Conservation (phyloP, 2,888 invertebrate species). For the Iselma pallidipennis region DNA sequence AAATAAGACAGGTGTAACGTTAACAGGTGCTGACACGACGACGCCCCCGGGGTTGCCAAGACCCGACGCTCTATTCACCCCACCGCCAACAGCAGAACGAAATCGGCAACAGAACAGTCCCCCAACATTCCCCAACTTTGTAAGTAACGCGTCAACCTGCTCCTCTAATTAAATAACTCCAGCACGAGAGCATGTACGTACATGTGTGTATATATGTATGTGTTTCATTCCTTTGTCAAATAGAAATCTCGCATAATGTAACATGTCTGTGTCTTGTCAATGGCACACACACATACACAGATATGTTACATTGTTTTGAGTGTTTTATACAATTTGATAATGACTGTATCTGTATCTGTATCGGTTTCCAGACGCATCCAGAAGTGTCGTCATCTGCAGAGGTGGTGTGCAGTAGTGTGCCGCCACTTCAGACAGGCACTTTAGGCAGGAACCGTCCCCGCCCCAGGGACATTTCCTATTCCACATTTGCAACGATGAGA, state of each 20-base stretch:
- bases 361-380: slow-evolving; percentile 31
- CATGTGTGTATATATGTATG: not conserved
- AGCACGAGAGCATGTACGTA: slow-evolving; percentile 12
- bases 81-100: slow-evolving; percentile 19
- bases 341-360: slow-evolving; percentile 1
- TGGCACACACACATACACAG: not conserved
- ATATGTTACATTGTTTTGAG: too few relatives aligned
- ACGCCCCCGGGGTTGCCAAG: slow-evolving; percentile 49
- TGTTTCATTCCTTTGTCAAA: not conserved
- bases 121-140: slow-evolving; percentile 32
- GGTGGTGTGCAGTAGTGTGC: slow-evolving; percentile 39
- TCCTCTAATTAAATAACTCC: slow-evolving; percentile 35
- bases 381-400: slow-evolving; percentile 40
- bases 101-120: slow-evolving; percentile 39
- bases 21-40: slow-evolving; percentile 47
- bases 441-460: slow-evolving; percentile 49
- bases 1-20: slow-evolving; percentile 28
- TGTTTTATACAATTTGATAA: slow-evolving; percentile 3
- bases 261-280: not conserved
- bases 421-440: slow-evolving; percentile 38
- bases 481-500: slow-evolving; percentile 64
- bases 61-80: slow-evolving; percentile 51
- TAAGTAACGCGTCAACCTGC: slow-evolving; percentile 32
- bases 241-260: too few relatives aligned
- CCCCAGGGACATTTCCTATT: slow-evolving; percentile 56